These are phyloP conservation scores for Riparia riparia DNA, from an alignment of 2,113 vertebrate species.

Conservation along the genomic window DNA sequence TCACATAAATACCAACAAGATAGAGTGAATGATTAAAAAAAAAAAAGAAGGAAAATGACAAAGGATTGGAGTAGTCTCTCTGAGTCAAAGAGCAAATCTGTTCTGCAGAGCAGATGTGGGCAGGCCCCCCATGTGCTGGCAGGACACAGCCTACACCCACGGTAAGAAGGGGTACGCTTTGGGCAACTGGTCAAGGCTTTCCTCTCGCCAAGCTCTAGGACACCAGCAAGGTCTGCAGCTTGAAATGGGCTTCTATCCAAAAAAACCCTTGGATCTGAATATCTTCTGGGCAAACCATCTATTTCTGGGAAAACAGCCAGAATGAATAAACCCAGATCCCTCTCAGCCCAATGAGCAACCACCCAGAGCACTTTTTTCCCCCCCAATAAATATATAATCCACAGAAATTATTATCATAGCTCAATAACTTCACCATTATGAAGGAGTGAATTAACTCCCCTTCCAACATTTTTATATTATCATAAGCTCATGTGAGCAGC, in stretches of 20 bases:
- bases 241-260: not conserved
- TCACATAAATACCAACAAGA: not conserved
- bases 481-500: not conserved
- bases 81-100: not conserved
- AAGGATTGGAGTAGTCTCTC: not conserved
- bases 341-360: not conserved
- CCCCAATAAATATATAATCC: not conserved
- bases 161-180: not conserved
- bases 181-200: not conserved
- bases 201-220: not conserved
- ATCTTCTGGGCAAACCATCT: not conserved
- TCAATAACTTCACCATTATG: not conserved
- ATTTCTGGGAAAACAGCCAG: not conserved
- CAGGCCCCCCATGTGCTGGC: accelerated
- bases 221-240: not conserved
- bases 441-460: not conserved
- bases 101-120: accelerated
- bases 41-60: not conserved
- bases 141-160: accelerated
- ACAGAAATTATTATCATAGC: not conserved
- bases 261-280: not conserved
- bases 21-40: not conserved
- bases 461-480: not conserved
- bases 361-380: not conserved
- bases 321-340: not conserved